Percentiles rank a stretch among this genome's conserved stretches.
Conservation (phyloP, 1,140 invertebrate species). For the Drosophila quadrilineata region DNA sequence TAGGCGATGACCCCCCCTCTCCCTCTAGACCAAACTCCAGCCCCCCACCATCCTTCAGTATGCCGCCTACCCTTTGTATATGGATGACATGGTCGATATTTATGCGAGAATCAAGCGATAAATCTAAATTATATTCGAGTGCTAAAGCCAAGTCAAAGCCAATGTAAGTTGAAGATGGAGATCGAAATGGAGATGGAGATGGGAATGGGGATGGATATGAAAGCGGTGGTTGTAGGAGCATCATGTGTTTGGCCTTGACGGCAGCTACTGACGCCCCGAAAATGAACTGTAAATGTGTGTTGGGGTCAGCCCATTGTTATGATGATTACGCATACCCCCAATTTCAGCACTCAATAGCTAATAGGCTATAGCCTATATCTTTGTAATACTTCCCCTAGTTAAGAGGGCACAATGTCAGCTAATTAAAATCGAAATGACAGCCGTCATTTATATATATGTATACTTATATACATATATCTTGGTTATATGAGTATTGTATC, state of each 20-base stretch:
- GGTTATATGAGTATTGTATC: background rate
- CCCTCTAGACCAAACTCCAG: background rate
- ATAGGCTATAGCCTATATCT: too few relatives aligned
- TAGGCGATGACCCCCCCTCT: constrained; percentile 9
- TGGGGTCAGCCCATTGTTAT: constrained; percentile 58
- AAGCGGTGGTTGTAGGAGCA: too few relatives aligned
- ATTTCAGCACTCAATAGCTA: constrained; percentile 10
- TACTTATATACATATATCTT: background rate
- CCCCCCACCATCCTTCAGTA: background rate
- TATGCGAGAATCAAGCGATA: constrained; percentile 74
- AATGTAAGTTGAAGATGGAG: background rate
- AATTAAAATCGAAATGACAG: constrained; percentile 67
- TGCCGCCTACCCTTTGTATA: too few relatives aligned
- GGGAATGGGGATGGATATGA: too few relatives aligned
- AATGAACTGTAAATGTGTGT: constrained; percentile 48
- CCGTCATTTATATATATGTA: constrained; percentile 8
- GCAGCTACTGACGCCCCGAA: constrained; percentile 20
- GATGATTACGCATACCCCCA: constrained; percentile 58
- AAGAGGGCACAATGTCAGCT: constrained; percentile 29
- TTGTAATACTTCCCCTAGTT: too few relatives aligned
- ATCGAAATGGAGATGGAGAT: too few relatives aligned
- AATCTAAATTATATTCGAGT: constrained; percentile 76
- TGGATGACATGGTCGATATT: constrained; percentile 66
- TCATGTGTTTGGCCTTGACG: constrained; percentile 41
- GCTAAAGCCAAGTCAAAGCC: constrained; percentile 51